phyloP scores from a whole-genome alignment of 64 coral and sea anemone species.

The Dendronephthya gigantea region DNA sequence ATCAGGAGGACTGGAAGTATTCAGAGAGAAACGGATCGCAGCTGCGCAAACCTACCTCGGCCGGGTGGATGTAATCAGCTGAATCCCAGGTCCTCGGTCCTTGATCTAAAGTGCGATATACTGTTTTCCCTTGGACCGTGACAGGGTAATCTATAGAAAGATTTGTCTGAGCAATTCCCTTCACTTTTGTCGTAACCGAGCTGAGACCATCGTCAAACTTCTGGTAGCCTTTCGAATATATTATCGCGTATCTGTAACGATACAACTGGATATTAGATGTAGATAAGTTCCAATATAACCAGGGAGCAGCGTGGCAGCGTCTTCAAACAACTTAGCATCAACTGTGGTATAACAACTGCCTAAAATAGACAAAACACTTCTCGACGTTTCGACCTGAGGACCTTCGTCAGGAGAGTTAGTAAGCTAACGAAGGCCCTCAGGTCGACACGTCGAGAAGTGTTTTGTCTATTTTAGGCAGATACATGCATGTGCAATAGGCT shows the following conservation, averaged over 20 bases:
- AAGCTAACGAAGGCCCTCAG: too few relatives aligned
- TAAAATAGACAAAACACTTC: too few relatives aligned
- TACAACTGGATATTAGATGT: neutral
- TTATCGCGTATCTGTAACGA: slow-evolving; percentile 61
- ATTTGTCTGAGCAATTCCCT: slow-evolving; percentile 67
- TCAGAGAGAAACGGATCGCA: neutral
- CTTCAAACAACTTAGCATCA: too few relatives aligned
- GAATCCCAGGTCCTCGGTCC: slow-evolving; percentile 46
- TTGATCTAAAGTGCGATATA: neutral
- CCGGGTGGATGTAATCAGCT: slow-evolving; percentile 67
- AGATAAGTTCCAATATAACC: too few relatives aligned
- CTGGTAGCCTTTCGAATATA: slow-evolving; percentile 88
- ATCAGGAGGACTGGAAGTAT: too few relatives aligned
- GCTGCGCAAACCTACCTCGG: slow-evolving; percentile 47
- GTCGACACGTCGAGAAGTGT: too few relatives aligned
- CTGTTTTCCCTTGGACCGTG: neutral
- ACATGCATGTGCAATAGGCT: too few relatives aligned
- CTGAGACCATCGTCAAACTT: slow-evolving; percentile 70
- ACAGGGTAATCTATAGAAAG: neutral
- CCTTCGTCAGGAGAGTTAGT: too few relatives aligned
- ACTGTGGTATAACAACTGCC: too few relatives aligned
- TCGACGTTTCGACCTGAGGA: too few relatives aligned
- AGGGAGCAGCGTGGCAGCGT: too few relatives aligned
- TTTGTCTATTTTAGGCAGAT: too few relatives aligned
- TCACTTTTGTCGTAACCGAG: slow-evolving; percentile 82